A percentile compares a stretch with the other conserved stretches of the same genome.
These are phyloP conservation scores for Phalacrocorax aristotelis DNA, from an alignment of 2,113 vertebrate species.

Conservation along the genomic window DNA sequence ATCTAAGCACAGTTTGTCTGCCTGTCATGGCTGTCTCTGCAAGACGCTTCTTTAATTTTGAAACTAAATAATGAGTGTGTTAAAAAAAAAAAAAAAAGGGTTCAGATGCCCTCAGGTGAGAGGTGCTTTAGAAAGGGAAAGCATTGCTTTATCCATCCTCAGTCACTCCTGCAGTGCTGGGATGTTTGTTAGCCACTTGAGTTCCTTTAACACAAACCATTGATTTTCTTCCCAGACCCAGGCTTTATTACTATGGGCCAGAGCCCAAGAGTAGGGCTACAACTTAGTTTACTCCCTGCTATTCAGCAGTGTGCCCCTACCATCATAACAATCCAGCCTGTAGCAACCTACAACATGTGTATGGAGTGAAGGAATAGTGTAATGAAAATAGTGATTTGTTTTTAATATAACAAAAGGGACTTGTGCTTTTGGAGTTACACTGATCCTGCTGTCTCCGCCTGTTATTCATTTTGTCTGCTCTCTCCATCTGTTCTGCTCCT, in stretches of 20 bases:
- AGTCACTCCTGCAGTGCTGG: background rate
- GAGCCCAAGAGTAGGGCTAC: background rate
- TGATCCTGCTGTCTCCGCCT: background rate
- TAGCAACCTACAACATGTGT: background rate
- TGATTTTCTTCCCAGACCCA: background rate
- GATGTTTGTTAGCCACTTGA: background rate
- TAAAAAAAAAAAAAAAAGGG: background rate
- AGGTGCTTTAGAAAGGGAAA: background rate
- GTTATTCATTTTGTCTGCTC: slow-evolving; percentile 10
- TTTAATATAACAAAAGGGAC: slow-evolving; percentile 7
- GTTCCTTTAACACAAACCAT: background rate
- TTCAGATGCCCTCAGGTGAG: background rate
- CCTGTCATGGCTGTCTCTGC: background rate
- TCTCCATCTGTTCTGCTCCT: slow-evolving; percentile 28
- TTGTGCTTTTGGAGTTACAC: slow-evolving; percentile 22
- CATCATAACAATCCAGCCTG: background rate
- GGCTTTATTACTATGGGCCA: background rate
- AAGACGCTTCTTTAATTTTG: slow-evolving; percentile 13
- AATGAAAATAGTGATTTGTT: slow-evolving; percentile 20
- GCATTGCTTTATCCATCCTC: background rate
- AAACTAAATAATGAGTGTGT: background rate
- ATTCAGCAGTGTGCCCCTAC: background rate
- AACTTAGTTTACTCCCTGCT: background rate
- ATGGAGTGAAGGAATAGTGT: background rate
- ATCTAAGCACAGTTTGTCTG: background rate